These are phyloP conservation scores for Amphibalanus amphitrite DNA, from an alignment of 1,140 invertebrate species.

Conservation along the genomic window DNA sequence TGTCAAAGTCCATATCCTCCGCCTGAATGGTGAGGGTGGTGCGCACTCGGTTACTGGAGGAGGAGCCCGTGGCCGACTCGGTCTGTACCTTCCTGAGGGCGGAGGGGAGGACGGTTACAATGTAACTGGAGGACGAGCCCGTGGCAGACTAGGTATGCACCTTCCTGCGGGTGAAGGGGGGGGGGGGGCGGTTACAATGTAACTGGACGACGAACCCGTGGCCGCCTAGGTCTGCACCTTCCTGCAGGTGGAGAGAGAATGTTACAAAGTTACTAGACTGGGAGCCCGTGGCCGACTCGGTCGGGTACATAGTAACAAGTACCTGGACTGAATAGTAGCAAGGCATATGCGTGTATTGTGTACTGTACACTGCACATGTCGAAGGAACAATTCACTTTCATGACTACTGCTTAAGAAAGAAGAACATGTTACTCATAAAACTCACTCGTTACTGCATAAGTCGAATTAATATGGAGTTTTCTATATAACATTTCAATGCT, in stretches of 20 bases:
- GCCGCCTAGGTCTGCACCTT: constrained; percentile 76
- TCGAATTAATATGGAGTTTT: no score
- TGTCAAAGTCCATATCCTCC: constrained; percentile 96
- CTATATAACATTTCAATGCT: no score
- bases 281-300: no score
- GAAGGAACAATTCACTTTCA: constrained; percentile 14
- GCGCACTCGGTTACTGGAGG: constrained; percentile 70
- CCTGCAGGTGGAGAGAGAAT: no score
- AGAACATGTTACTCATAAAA: no score
- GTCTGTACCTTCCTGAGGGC: constrained; percentile 53
- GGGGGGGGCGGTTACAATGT: constrained; percentile 76
- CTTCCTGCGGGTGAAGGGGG: constrained; percentile 81
- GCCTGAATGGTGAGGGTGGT: constrained; percentile 83
- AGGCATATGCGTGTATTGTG: constrained; percentile 8
- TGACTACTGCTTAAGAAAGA: no score
- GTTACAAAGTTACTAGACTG: no score
- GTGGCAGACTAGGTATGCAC: constrained; percentile 96
- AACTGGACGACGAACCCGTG: constrained; percentile 84
- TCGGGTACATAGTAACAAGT: no score
- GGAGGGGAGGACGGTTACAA: no score
- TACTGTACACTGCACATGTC: not conserved
- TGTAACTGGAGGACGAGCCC: no score
- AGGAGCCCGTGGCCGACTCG: constrained; percentile 87
- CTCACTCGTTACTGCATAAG: no score
- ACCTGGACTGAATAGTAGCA: no score